Evolutionary conservation across 2,797 vertebrate genomes (phyloP).

Genomic region (Melopsittacus undulatus): DNA sequence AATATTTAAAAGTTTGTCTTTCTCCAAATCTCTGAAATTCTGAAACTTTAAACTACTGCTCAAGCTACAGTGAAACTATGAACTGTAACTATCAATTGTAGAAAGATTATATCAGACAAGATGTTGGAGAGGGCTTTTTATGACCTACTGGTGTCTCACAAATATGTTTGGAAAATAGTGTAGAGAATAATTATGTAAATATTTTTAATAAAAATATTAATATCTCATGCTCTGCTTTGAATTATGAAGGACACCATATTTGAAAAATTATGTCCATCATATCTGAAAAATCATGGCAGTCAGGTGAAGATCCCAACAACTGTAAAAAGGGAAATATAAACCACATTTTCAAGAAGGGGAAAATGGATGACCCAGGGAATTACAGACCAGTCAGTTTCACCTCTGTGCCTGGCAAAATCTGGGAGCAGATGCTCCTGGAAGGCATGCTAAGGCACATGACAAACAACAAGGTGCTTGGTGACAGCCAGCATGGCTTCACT

Average conservation of each 20-base stretch:
- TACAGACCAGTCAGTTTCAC: too few relatives aligned
- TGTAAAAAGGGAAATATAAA: too few relatives aligned
- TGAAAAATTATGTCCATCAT: too few relatives aligned
- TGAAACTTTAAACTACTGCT: not conserved
- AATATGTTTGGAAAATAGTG: not conserved
- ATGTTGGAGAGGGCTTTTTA: not conserved
- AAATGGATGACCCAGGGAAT: too few relatives aligned
- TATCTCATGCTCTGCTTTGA: not conserved
- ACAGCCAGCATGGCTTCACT: too few relatives aligned
- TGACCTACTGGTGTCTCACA: not conserved
- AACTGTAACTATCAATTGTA: not conserved
- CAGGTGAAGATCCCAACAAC: too few relatives aligned
- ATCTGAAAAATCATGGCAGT: too few relatives aligned
- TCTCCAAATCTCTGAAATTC: not conserved
- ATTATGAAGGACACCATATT: not conserved
- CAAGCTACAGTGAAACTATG: not conserved
- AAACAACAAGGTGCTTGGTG: too few relatives aligned
- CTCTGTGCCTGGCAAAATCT: too few relatives aligned
- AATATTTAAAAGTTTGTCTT: not conserved
- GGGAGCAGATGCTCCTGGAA: too few relatives aligned
- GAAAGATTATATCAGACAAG: not conserved
- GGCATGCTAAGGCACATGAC: too few relatives aligned
- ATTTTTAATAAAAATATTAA: not conserved
- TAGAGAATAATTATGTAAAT: not conserved
- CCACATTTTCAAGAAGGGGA: too few relatives aligned